Conservation (phyloP, 2,888 invertebrate species). For the Trissonchulus sp. region DNA sequence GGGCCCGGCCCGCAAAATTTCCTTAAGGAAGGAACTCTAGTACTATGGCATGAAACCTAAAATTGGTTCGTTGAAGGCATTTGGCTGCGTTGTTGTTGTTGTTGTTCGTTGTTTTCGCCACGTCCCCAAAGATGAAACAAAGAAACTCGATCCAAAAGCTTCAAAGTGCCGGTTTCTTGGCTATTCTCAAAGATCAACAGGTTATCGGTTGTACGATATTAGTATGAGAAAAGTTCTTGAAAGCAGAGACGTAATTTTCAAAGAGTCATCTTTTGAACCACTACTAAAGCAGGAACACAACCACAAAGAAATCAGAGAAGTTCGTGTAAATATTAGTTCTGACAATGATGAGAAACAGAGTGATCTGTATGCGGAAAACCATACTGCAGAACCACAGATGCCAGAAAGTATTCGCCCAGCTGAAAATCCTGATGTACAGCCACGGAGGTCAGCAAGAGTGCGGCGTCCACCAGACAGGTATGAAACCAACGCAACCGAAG, state of each 20-base stretch:
- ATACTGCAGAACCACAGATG: background rate
- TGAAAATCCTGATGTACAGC: no score
- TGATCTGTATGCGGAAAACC: background rate
- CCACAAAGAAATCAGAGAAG: background rate
- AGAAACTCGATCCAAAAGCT: background rate
- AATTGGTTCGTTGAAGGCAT: background rate
- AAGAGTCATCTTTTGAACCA: background rate
- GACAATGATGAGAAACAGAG: no score
- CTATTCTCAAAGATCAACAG: background rate
- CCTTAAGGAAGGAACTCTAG: no score
- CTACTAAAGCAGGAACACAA: background rate
- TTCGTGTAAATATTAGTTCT: background rate
- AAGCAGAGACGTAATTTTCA: background rate
- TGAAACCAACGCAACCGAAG: background rate
- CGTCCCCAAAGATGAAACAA: background rate
- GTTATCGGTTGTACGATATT: background rate
- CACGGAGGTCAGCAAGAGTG: background rate
- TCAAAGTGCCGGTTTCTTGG: background rate
- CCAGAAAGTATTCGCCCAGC: no score
- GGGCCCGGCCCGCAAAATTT: no score
- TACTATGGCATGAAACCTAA: background rate
- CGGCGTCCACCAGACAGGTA: background rate
- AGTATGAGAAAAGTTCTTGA: background rate
- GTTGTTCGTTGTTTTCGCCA: background rate
- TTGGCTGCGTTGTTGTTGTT: slow-evolving; percentile 1